Evolutionary conservation across 2,797 vertebrate genomes (phyloP).

Genomic region (Carapus acus): DNA sequence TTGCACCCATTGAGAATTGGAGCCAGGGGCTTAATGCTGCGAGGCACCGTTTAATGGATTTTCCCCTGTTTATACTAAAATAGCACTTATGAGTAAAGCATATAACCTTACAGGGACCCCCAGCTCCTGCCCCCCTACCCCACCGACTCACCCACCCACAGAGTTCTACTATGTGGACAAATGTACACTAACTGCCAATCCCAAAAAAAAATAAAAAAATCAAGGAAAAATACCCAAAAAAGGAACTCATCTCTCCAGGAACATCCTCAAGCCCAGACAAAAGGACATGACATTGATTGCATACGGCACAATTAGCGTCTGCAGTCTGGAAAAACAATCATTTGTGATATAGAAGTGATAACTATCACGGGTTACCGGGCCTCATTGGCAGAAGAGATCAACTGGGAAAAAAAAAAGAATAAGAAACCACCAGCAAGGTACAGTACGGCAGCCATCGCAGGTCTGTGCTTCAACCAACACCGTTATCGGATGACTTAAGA

Average conservation of each 20-base stretch:
- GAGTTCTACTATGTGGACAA: conserved; percentile 13
- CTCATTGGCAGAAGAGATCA: conserved; percentile 31
- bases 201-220: too few relatives aligned
- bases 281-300: conserved; percentile 5
- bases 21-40: conserved; percentile 36
- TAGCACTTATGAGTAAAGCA: not conserved
- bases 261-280: not conserved
- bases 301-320: conserved; percentile 7
- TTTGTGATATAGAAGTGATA: conserved; percentile 21
- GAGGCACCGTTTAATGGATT: conserved; percentile 29
- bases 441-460: too few relatives aligned
- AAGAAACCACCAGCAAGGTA: too few relatives aligned
- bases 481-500: too few relatives aligned
- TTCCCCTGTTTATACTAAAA: conserved; percentile 38
- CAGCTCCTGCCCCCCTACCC: too few relatives aligned
- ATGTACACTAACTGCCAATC: too few relatives aligned
- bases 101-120: conserved; percentile 19
- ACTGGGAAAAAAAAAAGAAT: too few relatives aligned
- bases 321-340: conserved; percentile 30
- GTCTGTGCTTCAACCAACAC: too few relatives aligned
- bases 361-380: conserved; percentile 30
- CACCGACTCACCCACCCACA: too few relatives aligned
- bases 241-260: not conserved
- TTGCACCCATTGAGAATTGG: conserved; percentile 44
- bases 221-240: too few relatives aligned